A percentile compares a stretch with the other conserved stretches of the same genome.
Conservation (phyloP, 2,113 vertebrate genomes). For the Labeo catla region DNA sequence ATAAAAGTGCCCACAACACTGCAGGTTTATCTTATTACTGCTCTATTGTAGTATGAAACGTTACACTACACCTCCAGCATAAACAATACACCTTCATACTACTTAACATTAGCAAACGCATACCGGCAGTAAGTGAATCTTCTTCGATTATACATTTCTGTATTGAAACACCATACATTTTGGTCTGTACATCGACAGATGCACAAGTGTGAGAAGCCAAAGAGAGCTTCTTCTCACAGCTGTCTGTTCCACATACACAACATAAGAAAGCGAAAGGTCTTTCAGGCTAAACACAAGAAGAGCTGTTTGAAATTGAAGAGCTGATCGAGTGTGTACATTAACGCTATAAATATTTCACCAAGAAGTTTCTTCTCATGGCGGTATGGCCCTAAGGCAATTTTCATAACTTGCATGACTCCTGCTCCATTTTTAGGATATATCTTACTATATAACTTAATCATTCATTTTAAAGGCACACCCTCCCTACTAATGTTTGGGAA, state of each 20-base stretch:
- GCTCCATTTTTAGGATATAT: neutral
- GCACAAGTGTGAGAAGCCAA: constrained; percentile 3
- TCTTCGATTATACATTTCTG: constrained; percentile 7
- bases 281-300: neutral
- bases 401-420: neutral
- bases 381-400: constrained; percentile 17
- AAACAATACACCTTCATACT: neutral
- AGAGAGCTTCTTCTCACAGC: neutral
- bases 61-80: neutral
- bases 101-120: neutral
- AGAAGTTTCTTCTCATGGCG: neutral
- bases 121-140: neutral
- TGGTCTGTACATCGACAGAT: constrained; percentile 17
- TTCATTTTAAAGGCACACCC: constrained; percentile 28
- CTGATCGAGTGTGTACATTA: neutral
- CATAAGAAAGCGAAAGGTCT: neutral
- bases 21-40: constrained; percentile 25
- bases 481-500: neutral
- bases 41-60: constrained; percentile 16
- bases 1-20: constrained; percentile 18
- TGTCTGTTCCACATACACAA: neutral
- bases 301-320: neutral
- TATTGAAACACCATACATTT: neutral
- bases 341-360: neutral
- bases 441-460: neutral